Base-by-base conservation (phyloP, 2,113 vertebrate species). In the Apaloderma vittatum region DNA sequence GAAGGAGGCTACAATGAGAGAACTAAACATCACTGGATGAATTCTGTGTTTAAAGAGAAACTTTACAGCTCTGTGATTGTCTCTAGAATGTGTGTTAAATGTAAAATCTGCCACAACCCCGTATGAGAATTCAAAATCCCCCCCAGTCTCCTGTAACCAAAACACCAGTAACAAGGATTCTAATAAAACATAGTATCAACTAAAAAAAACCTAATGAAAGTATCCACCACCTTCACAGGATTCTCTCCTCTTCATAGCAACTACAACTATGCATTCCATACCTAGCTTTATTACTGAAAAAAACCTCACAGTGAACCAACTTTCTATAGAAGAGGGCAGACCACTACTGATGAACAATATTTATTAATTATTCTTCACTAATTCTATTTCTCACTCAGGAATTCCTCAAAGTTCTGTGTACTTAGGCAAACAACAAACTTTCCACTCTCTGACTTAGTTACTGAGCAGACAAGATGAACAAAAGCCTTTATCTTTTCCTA, bases 1-100 rank as follows among this genome's bases (percentile, higher is more conserved):
- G 99, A 99, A 18, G 99, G 99, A 96, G 99, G 98, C 97, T 99
- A 96, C 85, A 98, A 97, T 89, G 94, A 97, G 78, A 96, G 94
- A 97, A 93, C 91, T 73, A 36, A 93, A 75, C 48, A 96, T 97
- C 93, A 97, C 63, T 94, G 77, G 67, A 70, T 75, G 81, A 72
- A 85, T 83, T 84, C 71, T 81, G 49, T 62, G 26, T 58, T 85
- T 65, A 32, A 92, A 63, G 58, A 94, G 49, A 73, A 88, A 95
- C 55, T 89, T 74, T 72, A 75, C 36, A 90, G 63, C 43, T 88
- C 48, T 61, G 24, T 48, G 70, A 63, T 73, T 51, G 54, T 46
- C 59, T 34, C 61, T 72, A 61, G 21, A 72, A 88, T 10, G 6
- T 19, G 48, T 57, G 23, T 22, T 59, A 81, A 88, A 94, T 29